Base-by-base conservation (phyloP, 2,888 invertebrate species). In the Macropis europaea region DNA sequence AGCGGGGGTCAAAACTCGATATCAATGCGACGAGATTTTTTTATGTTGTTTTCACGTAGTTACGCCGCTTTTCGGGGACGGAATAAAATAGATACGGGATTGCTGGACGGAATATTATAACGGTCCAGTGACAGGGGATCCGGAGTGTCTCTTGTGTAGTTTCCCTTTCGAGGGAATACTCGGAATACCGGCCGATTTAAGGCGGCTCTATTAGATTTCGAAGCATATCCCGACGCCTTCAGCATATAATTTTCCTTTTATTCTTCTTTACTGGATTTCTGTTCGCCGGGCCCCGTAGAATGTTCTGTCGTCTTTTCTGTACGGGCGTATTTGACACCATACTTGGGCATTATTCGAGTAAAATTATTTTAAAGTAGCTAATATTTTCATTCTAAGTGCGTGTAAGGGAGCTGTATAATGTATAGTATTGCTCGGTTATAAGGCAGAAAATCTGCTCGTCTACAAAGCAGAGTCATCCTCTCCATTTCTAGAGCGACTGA, bases 31-130 rank as follows among this genome's bases (percentile, higher is more conserved):
- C 79, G 82, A 81, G 83, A 85, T 84, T 86, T 80, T 84, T 88
- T 87, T 88, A 88, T 87, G 84, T 82, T 80, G 75, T 86, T 88
- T 87, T 88, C 88, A 87, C 87, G 79, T 88, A 87, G 84, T 88
- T 87, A 85, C 82, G 81, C 79, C 70, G 73, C 57, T 66, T 63
- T 61, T 67, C 73, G 71, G 64, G 63, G 77, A 84, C 72, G 59
- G 75, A 79, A 80, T 84, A 78, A 83, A 82, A 81, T 81, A 78
- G 82, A 82, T 80, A 79, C 70, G 62, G 67, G 56, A 77, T 75
- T 68, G 73, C 82, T 68, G 86, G 87, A 86, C 87, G 84, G 83
- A 85, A 85, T 84, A 88, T 88, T 87, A 87, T 88, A 88, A 88
- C 88, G 88, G 82, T 86, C 80, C 78, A 83, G 62, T 84, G 85